Conservation (phyloP, 1,140 invertebrate species). For the Sminthurinus signatus region DNA sequence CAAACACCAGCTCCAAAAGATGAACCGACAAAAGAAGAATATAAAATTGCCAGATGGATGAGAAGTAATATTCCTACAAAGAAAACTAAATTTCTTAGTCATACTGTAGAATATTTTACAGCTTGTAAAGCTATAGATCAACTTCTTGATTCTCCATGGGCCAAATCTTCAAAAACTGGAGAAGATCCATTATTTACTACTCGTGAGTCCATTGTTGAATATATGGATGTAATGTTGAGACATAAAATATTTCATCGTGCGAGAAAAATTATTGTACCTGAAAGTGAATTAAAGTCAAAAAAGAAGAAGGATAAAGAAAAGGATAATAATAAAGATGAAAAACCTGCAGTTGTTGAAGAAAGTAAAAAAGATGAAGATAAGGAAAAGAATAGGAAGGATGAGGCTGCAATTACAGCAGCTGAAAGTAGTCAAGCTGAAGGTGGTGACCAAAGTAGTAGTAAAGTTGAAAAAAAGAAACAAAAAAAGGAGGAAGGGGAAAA, state of each 20-base stretch:
- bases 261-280: constrained; percentile 71
- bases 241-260: constrained; percentile 95
- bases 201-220: constrained; percentile 70
- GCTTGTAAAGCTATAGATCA: constrained; percentile 84
- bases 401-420: constrained; percentile 44
- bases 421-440: not conserved
- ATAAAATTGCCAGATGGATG: constrained; percentile 33
- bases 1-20: constrained; percentile 43
- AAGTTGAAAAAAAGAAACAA: constrained; percentile 43
- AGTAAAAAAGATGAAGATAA: constrained; percentile 53
- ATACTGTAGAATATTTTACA: constrained; percentile 95
- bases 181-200: constrained; percentile 71
- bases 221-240: constrained; percentile 73
- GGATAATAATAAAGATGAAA: constrained; percentile 54
- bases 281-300: constrained; percentile 64
- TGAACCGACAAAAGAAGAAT: constrained; percentile 28
- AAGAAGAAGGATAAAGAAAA: constrained; percentile 52
- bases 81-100: constrained; percentile 50
- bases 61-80: constrained; percentile 29
- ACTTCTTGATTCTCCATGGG: constrained; percentile 87
- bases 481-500: constrained; percentile 46
- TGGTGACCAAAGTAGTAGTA: constrained; percentile 32
- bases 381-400: constrained; percentile 45
- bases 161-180: constrained; percentile 54
- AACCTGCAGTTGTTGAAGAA: constrained; percentile 52